Evolutionary conservation across 2,797 vertebrate species (phyloP).

Genomic region (Coregonus suidteri): DNA sequence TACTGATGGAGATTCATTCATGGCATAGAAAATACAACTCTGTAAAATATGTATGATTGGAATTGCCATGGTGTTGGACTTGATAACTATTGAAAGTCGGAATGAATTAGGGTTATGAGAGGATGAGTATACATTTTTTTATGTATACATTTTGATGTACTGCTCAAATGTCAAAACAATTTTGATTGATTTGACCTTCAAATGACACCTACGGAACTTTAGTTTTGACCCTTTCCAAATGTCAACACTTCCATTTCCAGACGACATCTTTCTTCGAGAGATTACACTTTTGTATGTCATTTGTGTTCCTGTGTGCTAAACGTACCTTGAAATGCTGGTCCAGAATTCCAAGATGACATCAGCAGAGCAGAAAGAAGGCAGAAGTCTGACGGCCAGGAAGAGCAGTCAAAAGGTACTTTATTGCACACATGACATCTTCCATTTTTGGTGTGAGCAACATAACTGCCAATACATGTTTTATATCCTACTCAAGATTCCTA

Average conservation of each 20-base stretch:
- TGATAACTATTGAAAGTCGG: not conserved
- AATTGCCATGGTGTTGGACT: not conserved
- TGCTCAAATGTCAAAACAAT: no score
- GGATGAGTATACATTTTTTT: no score
- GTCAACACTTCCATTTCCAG: not conserved
- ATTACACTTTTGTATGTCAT: not conserved
- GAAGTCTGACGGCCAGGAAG: conserved; percentile 65
- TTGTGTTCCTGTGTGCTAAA: conserved; percentile 23
- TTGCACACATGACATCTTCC: conserved; percentile 75
- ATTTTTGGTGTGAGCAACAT: conserved; percentile 74
- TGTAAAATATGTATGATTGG: not conserved
- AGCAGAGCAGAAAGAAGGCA: conserved; percentile 37
- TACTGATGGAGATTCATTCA: not conserved
- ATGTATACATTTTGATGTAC: no score
- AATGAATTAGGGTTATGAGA: not conserved
- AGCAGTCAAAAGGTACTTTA: conserved; percentile 73
- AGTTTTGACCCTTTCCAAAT: not conserved
- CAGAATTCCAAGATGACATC: conserved; percentile 45
- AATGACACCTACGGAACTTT: not conserved
- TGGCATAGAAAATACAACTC: not conserved
- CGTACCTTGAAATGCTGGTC: conserved; percentile 54
- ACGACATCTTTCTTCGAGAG: not conserved
- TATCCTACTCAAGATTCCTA: conserved; percentile 60
- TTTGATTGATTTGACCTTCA: not conserved
- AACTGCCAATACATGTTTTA: conserved; percentile 69